These are phyloP conservation scores for Linyphia triangularis DNA, from an alignment of 2,888 invertebrate genomes.

Conservation along the genomic window DNA sequence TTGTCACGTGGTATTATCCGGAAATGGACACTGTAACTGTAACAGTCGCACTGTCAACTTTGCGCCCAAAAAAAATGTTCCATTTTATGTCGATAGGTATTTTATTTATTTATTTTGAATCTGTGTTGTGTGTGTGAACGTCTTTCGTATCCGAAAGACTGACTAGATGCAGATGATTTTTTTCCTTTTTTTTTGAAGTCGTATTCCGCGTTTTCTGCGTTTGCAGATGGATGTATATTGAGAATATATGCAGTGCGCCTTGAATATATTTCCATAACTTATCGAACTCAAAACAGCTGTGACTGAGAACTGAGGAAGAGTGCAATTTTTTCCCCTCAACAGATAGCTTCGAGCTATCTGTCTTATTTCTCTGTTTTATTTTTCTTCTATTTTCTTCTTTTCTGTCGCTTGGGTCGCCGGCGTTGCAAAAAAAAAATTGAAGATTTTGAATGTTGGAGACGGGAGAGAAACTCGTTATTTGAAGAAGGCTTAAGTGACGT, in stretches of 20 bases:
- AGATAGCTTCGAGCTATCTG: constrained; percentile 67
- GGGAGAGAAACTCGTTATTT: constrained; percentile 25
- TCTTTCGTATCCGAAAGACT: constrained; percentile 54
- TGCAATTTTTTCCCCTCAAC: constrained; percentile 20
- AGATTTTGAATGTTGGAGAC: constrained; percentile 5
- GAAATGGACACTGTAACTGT: constrained; percentile 72
- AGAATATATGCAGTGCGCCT: constrained; percentile 64
- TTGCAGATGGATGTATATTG: constrained; percentile 53
- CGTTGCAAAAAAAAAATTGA: not conserved
- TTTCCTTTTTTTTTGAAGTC: constrained; percentile 18
- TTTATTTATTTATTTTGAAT: constrained; percentile 73
- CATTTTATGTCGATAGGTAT: constrained; percentile 71
- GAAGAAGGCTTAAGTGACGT: constrained; percentile 40
- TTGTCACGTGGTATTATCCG: constrained; percentile 75
- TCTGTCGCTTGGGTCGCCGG: not conserved
- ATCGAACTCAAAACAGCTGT: constrained; percentile 70
- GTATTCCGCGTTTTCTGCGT: constrained; percentile 4
- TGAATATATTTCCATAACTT: constrained; percentile 74
- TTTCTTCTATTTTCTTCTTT: constrained; percentile 25
- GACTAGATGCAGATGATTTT: constrained; percentile 54
- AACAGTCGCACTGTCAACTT: constrained; percentile 69
- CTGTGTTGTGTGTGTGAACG: constrained; percentile 58
- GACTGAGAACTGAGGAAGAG: constrained; percentile 49
- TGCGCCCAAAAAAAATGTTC: constrained; percentile 60
- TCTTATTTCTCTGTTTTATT: constrained; percentile 9